A percentile compares a stretch with the other conserved stretches of the same genome.
Conservation (phyloP, 2,888 invertebrate species). For the Ennomos erosarius region DNA sequence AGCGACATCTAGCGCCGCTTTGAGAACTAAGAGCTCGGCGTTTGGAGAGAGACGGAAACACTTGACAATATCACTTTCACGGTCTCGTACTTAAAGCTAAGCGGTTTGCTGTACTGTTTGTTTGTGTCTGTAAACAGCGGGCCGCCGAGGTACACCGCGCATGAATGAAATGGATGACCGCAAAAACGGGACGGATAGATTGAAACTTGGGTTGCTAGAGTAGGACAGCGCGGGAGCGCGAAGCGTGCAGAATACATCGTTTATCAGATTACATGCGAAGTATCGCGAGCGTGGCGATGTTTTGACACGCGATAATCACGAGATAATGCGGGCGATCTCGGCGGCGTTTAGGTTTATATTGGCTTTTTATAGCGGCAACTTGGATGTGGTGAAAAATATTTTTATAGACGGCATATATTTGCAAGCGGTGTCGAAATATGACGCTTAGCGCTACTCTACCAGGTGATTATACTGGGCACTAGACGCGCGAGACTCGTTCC, state of each 20-base stretch:
- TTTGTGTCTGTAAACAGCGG: constrained; percentile 85
- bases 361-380: constrained; percentile 77
- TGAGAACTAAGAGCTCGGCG: constrained; percentile 66
- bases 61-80: constrained; percentile 85
- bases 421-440: constrained; percentile 59
- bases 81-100: constrained; percentile 85
- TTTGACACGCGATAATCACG: constrained; percentile 86
- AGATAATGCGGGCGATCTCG: constrained; percentile 85
- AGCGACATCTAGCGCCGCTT: constrained; percentile 75
- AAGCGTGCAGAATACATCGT: constrained; percentile 85
- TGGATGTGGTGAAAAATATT: constrained; percentile 68
- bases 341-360: constrained; percentile 83
- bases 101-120: constrained; percentile 85
- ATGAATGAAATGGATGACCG: constrained; percentile 85
- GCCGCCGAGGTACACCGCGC: constrained; percentile 82
- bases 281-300: constrained; percentile 86
- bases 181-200: constrained; percentile 60
- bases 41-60: constrained; percentile 74
- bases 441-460: constrained; percentile 49
- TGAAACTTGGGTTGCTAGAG: constrained; percentile 48
- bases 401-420: constrained; percentile 64
- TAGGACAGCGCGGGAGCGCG: constrained; percentile 66
- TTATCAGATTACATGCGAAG: constrained; percentile 86
- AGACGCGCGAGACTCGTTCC: constrained; percentile 23
- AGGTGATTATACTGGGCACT: constrained; percentile 42